These are phyloP conservation scores for Amblyjoppa proteus DNA, from an alignment of 2,888 invertebrate genomes.

Conservation along the genomic window DNA sequence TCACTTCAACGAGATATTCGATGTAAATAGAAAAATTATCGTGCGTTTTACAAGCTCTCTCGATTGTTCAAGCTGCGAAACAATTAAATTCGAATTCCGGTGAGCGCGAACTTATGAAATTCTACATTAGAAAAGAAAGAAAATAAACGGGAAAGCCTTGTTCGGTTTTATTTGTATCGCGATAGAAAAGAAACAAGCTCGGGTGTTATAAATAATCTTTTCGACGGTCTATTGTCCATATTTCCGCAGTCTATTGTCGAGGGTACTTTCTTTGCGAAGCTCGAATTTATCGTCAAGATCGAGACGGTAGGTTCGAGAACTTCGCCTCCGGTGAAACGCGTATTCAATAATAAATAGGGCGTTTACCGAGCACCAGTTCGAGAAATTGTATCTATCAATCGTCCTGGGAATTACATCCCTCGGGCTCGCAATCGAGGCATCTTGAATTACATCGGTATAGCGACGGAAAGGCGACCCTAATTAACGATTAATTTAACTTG, in stretches of 20 bases:
- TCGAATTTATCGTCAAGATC: background rate
- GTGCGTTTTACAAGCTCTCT: background rate
- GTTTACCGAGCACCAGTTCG: background rate
- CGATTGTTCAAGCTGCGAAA: background rate
- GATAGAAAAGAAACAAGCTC: background rate
- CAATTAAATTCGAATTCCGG: background rate
- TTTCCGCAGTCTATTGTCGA: background rate
- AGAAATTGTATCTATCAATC: slow-evolving; percentile 24
- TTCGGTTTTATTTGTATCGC: background rate
- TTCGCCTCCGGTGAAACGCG: background rate
- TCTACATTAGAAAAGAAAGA: background rate
- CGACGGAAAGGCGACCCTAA: slow-evolving; percentile 13
- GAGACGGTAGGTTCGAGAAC: background rate
- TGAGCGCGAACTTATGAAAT: background rate
- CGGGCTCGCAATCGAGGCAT: background rate
- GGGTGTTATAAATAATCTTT: background rate
- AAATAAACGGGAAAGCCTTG: background rate
- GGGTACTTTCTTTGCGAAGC: background rate
- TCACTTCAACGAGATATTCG: background rate
- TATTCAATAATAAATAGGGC: slow-evolving; percentile 6
- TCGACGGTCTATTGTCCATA: background rate
- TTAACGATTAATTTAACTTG: slow-evolving; percentile 45
- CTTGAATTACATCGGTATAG: background rate
- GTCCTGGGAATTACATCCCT: background rate
- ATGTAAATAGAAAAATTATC: background rate